Percentiles rank a stretch among this genome's conserved stretches.
Conservation (phyloP, 2,888 invertebrate genomes). For the Panorpa germanica region DNA sequence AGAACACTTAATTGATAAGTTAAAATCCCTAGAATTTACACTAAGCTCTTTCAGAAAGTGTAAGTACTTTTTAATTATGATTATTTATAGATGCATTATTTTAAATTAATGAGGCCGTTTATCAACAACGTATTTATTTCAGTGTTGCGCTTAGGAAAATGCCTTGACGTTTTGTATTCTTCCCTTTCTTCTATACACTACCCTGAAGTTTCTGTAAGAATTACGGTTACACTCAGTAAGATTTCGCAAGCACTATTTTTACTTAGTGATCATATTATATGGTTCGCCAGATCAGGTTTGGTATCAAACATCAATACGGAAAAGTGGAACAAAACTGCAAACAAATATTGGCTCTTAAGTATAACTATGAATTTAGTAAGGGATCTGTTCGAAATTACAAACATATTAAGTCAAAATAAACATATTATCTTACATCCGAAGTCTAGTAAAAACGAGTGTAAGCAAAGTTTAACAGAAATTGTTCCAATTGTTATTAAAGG, state of each 20-base stretch:
- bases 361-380: conserved; percentile 61
- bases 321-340: conserved; percentile 54
- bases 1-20: conserved; percentile 45
- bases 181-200: conserved; percentile 53
- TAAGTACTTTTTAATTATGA: conserved; percentile 23
- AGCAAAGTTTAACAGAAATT: conserved; percentile 14
- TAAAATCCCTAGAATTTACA: conserved; percentile 66
- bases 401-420: no score
- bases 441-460: no score
- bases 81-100: conserved; percentile 2
- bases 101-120: conserved; percentile 4
- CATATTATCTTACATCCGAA: no score
- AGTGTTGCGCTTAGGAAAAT: conserved; percentile 77
- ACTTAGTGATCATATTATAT: conserved; percentile 71
- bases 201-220: conserved; percentile 46
- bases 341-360: conserved; percentile 72
- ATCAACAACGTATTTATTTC: conserved; percentile 20
- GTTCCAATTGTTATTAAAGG: conserved; percentile 13
- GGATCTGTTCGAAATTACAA: conserved; percentile 66
- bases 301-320: conserved; percentile 43
- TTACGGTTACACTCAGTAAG: conserved; percentile 60
- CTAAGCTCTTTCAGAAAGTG: conserved; percentile 75
- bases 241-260: conserved; percentile 62
- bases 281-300: conserved; percentile 59
- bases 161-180: conserved; percentile 60